Conservation (phyloP, 2,797 vertebrate species). For the Crypturellus tataupa region DNA sequence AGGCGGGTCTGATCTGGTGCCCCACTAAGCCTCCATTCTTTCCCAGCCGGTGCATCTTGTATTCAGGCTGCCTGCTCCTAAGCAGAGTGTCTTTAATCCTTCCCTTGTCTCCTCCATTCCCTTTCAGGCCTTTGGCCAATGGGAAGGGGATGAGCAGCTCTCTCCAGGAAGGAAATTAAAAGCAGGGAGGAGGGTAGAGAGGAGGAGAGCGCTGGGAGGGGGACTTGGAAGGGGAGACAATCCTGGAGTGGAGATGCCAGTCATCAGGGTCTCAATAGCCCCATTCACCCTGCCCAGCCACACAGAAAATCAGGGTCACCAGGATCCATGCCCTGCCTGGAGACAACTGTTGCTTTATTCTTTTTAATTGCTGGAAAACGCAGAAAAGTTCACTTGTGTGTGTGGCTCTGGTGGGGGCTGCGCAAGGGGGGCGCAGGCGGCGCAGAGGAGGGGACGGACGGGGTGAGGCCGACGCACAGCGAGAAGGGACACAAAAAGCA, state of each 20-base stretch:
- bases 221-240: constrained; percentile 84
- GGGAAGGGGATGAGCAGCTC: constrained; percentile 69
- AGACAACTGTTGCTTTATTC: constrained; percentile 90
- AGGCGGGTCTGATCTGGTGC: constrained; percentile 68
- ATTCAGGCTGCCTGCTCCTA: constrained; percentile 72
- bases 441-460: background rate
- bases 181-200: constrained; percentile 61
- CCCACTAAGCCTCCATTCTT: constrained; percentile 72
- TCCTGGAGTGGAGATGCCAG: constrained; percentile 84
- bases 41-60: constrained; percentile 66
- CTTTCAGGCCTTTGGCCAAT: constrained; percentile 71
- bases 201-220: constrained; percentile 57
- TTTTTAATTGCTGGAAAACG: constrained; percentile 84
- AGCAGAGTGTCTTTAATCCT: constrained; percentile 76
- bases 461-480: background rate
- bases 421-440: background rate
- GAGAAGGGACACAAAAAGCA: constrained; percentile 20
- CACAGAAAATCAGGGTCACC: constrained; percentile 92
- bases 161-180: constrained; percentile 75
- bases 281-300: constrained; percentile 93
- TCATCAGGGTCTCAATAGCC: constrained; percentile 86
- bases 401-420: constrained; percentile 51
- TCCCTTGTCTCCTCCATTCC: constrained; percentile 72
- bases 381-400: constrained; percentile 73
- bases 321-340: constrained; percentile 84